Base-by-base conservation (phyloP, 2,797 vertebrate genomes). In the Poeciliopsis presidionis region DNA sequence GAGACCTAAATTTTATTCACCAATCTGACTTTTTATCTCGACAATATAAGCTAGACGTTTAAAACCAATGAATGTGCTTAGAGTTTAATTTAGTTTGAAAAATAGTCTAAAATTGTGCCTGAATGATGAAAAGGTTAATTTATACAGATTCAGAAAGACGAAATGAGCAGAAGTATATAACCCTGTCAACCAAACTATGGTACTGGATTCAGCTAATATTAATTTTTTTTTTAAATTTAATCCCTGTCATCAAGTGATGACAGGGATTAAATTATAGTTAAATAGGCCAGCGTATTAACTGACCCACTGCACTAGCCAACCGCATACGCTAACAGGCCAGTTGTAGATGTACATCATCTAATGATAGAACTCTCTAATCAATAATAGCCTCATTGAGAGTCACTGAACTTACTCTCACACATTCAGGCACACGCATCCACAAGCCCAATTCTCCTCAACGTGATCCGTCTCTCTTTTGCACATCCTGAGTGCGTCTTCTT, bases 341-440 rank as follows among this genome's bases (percentile, higher is more conserved):
- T 80, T 77, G 80, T 73, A 87, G 79, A 85, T 87, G 82, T 75
- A 85, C 78, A 83, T 84, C 47, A 74, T 83, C 89, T 90, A 91
- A 89, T 92, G 81, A 90, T 79, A 84, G 80, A 85, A 85, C 80
- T 57, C 77, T 75, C 71, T 57, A 57, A 91, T 93, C 92, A 89
- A 94, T 93, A 87, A 81, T 22, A 83, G 77, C 85, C 82, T 86
- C 85, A 86, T 49, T 77, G 82, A 89, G 87, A 77, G 55, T 81
- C 79, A 67, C 73, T 80, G 74, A 88, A 82, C 76, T 53, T 75
- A 49, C 79, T 81, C 86, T 69, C 61, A 71, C 22, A 43, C 13
- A 33, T 53, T 49, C 30, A 78, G 43, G 3, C 9, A 49, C 55
- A 75, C 33, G 71, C 72, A 81, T 43, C 0, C 59, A 79, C 69